phyloP scores from a whole-genome alignment of 2,797 vertebrate genomes.

The Hafferia zeledoni region DNA sequence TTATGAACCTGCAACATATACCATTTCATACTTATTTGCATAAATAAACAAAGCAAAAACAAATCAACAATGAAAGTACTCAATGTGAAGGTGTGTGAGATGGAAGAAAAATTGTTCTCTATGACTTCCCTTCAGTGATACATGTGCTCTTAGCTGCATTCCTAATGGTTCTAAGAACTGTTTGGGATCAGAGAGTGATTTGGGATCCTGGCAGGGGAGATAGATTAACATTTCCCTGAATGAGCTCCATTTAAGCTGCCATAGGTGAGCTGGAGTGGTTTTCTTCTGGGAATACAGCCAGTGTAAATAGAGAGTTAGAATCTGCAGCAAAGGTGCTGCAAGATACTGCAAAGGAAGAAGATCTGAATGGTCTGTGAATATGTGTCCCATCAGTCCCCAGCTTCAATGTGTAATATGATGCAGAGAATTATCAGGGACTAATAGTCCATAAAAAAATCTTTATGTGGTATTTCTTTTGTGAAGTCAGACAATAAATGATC shows the following conservation, averaged over 20 bases:
- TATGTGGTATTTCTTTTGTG: not conserved
- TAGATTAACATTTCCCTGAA: not conserved
- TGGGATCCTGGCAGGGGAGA: not conserved
- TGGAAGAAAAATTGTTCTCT: not conserved
- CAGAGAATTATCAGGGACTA: not conserved
- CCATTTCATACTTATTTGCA: not conserved
- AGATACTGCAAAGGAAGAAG: not conserved
- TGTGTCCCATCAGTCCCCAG: not conserved
- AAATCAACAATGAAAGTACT: not conserved
- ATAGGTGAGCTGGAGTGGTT: not conserved
- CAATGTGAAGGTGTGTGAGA: not conserved
- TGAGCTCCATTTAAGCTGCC: constrained; percentile 7
- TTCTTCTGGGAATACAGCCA: constrained; percentile 40
- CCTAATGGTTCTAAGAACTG: not conserved
- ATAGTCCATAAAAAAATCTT: not conserved
- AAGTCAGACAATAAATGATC: not conserved
- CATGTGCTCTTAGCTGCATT: not conserved
- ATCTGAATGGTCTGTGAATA: not conserved
- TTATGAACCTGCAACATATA: not conserved
- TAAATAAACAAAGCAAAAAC: not conserved
- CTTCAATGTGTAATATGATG: not conserved
- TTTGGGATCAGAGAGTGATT: not conserved
- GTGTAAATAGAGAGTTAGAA: not conserved
- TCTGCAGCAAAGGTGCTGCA: not conserved
- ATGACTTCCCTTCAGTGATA: not conserved